Percentiles rank a stretch among this genome's conserved stretches.
Conservation (phyloP, 64 coral and sea anemone species). For the Stylophora pistillata region DNA sequence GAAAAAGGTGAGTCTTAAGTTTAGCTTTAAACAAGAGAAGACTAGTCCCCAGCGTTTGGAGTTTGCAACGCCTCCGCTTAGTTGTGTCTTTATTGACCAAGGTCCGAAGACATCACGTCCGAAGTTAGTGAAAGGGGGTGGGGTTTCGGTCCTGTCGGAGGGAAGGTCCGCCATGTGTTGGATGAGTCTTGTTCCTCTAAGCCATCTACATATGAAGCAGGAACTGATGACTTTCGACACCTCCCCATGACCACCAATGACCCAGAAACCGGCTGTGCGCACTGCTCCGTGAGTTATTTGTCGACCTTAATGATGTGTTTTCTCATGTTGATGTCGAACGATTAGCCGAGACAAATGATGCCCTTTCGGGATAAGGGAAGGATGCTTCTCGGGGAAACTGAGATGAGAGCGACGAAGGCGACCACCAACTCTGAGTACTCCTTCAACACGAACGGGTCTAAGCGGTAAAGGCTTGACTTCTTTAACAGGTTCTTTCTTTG, state of each 20-base stretch:
- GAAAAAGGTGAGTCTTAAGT: too few relatives aligned
- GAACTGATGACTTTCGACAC: background rate
- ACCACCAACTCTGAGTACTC: constrained; percentile 14
- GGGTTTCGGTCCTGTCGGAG: background rate
- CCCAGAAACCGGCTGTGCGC: constrained; percentile 17
- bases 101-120: constrained; percentile 16
- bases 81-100: background rate
- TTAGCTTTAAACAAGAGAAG: constrained; percentile 31
- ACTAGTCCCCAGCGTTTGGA: constrained; percentile 13
- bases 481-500: background rate
- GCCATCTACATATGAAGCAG: background rate
- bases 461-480: background rate
- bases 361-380: background rate
- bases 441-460: background rate
- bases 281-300: constrained; percentile 16
- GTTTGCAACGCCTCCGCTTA: constrained; percentile 21
- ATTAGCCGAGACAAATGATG: constrained; percentile 2
- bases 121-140: background rate
- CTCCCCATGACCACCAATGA: background rate
- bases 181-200: background rate
- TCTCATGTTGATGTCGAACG: background rate
- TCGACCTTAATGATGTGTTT: constrained; percentile 5
- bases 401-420: background rate
- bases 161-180: constrained; percentile 25
- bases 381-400: background rate